Evolutionary conservation across 2,797 vertebrate species (phyloP).

Genomic region (Phataginus tetradactyla): DNA sequence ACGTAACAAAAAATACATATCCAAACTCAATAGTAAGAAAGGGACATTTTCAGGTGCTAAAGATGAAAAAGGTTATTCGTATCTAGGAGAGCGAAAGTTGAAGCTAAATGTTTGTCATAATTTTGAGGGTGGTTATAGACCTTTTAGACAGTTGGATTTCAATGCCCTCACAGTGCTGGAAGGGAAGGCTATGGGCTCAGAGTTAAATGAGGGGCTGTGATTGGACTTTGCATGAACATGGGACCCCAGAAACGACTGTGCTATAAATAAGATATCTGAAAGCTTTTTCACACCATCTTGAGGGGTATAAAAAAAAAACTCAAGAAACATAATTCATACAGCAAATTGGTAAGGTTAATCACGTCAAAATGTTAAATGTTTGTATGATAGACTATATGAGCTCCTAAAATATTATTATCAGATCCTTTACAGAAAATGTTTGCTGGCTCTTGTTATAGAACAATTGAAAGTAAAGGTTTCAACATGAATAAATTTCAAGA

Average conservation of each 20-base stretch:
- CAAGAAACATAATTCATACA: background rate
- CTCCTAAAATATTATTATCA: background rate
- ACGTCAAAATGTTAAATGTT: background rate
- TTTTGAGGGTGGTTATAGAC: background rate
- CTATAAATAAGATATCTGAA: background rate
- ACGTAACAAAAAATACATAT: background rate
- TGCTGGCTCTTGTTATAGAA: background rate
- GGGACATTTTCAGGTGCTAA: background rate
- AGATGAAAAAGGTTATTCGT: background rate
- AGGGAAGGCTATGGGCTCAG: background rate
- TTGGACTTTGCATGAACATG: background rate
- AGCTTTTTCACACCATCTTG: background rate
- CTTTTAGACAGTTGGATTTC: background rate
- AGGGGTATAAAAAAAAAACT: background rate
- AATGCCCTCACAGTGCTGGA: background rate
- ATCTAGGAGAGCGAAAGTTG: background rate
- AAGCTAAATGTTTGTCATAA: background rate
- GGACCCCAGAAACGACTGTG: no score
- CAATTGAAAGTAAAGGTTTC: constrained; percentile 10
- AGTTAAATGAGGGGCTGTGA: background rate
- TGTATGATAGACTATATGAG: background rate
- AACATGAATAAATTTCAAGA: background rate
- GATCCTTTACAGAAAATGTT: background rate
- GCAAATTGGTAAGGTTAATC: background rate
- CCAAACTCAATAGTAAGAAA: background rate